A percentile compares a stretch with the other conserved stretches of the same genome.
Conservation (phyloP, 1,140 invertebrate species). For the Drosophila triauraria region DNA sequence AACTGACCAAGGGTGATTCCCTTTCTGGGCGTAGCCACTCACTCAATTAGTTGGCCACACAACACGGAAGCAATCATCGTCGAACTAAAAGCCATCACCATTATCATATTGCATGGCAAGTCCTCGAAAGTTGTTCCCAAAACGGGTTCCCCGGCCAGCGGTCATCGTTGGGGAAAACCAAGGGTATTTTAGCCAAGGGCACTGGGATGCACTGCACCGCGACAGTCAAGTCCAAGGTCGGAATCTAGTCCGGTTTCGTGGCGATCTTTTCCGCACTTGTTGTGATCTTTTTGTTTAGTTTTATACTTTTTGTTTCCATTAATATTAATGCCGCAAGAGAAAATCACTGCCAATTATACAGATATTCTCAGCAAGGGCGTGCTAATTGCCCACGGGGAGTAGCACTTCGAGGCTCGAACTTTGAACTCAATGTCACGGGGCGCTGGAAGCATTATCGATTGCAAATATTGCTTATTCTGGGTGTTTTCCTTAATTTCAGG, state of each 20-base stretch:
- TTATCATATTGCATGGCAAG: constrained; percentile 48
- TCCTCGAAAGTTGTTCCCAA: constrained; percentile 74
- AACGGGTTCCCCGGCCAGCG: constrained; percentile 47
- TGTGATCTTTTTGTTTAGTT: background rate
- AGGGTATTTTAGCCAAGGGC: constrained; percentile 11
- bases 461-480: background rate
- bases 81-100: constrained; percentile 38
- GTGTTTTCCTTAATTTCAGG: background rate
- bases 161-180: constrained; percentile 14
- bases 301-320: constrained; percentile 1
- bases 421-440: constrained; percentile 14
- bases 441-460: background rate
- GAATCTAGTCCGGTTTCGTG: constrained; percentile 33
- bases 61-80: constrained; percentile 61
- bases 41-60: constrained; percentile 50
- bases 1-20: constrained; percentile 12
- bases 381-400: constrained; percentile 20
- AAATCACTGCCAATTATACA: constrained; percentile 25
- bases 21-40: constrained; percentile 36
- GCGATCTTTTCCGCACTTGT: constrained; percentile 15
- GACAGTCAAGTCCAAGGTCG: constrained; percentile 71
- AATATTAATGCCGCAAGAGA: constrained; percentile 30
- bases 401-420: constrained; percentile 6
- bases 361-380: constrained; percentile 10
- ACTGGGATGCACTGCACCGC: constrained; percentile 27